phyloP scores from a whole-genome alignment of 2,888 invertebrate species.

The Ommatoiulus sabulosus region DNA sequence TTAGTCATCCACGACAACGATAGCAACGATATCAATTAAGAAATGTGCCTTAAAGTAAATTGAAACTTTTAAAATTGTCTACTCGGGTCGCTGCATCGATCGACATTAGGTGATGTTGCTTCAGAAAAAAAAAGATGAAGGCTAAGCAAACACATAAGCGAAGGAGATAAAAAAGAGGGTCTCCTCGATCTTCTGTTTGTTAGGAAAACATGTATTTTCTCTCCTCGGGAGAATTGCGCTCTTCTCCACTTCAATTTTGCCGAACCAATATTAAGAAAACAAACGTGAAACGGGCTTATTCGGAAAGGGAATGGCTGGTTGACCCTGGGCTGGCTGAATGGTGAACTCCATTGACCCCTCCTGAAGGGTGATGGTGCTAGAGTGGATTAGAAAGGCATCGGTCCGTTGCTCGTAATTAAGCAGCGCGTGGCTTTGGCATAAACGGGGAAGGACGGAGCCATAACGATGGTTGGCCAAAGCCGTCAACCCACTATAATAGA shows the following conservation, averaged over 20 bases:
- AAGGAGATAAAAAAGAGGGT: slow-evolving; percentile 6
- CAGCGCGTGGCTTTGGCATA: slow-evolving; percentile 25
- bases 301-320: neutral
- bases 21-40: neutral
- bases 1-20: no score
- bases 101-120: neutral
- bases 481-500: slow-evolving; percentile 24
- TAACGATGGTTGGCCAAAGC: slow-evolving; percentile 11
- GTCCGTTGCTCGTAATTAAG: slow-evolving; percentile 23
- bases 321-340: neutral
- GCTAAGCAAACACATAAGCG: slow-evolving; percentile 45
- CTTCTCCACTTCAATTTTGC: slow-evolving; percentile 37
- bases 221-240: neutral
- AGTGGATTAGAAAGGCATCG: slow-evolving; percentile 42
- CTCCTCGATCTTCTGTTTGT: slow-evolving; percentile 29
- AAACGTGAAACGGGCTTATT: neutral
- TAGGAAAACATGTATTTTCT: slow-evolving; percentile 44
- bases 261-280: slow-evolving; percentile 38
- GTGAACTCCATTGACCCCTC: slow-evolving; percentile 27
- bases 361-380: slow-evolving; percentile 8
- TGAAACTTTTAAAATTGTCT: neutral
- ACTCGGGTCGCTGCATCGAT: neutral
- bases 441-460: slow-evolving; percentile 34
- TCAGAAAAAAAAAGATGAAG: neutral
- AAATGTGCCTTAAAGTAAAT: neutral